Evolutionary conservation across 2,888 invertebrate species (phyloP).

Genomic region (Brachyopa scutellaris): DNA sequence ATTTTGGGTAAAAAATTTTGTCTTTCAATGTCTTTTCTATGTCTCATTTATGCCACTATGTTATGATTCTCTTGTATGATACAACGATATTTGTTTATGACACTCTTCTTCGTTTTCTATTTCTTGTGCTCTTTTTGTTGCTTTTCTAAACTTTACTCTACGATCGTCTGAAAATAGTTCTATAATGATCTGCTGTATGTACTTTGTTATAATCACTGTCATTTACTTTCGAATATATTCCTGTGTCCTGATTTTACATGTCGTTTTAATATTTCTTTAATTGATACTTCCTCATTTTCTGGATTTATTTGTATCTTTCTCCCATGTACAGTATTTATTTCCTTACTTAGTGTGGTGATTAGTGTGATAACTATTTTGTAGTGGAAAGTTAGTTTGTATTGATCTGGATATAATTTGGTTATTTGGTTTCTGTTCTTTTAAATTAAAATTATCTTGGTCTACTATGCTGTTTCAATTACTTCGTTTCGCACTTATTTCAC

Average conservation of each 20-base stretch:
- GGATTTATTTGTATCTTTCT: too few relatives aligned
- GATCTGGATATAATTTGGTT: too few relatives aligned
- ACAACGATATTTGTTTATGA: conserved; percentile 54
- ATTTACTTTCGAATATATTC: conserved; percentile 34
- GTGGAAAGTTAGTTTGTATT: too few relatives aligned
- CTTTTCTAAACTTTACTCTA: conserved; percentile 36
- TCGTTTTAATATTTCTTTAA: conserved; percentile 43
- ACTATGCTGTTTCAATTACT: too few relatives aligned
- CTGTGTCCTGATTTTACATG: conserved; percentile 38
- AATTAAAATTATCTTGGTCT: too few relatives aligned
- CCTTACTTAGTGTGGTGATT: too few relatives aligned
- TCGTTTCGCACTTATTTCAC: too few relatives aligned
- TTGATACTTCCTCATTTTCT: conserved; percentile 1
- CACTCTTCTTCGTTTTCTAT: conserved; percentile 44
- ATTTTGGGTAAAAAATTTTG: conserved; percentile 58
- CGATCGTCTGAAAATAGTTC: conserved; percentile 29
- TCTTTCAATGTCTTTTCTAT: conserved; percentile 51
- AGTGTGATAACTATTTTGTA: too few relatives aligned
- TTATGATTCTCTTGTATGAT: conserved; percentile 60
- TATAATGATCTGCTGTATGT: conserved; percentile 46
- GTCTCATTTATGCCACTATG: conserved; percentile 62
- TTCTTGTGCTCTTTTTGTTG: conserved; percentile 30
- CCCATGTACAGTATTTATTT: too few relatives aligned
- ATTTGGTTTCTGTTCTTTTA: too few relatives aligned
- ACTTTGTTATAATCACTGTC: conserved; percentile 53